Base-by-base conservation (phyloP, 2,888 invertebrate species). In the Sinotaia quadrata region DNA sequence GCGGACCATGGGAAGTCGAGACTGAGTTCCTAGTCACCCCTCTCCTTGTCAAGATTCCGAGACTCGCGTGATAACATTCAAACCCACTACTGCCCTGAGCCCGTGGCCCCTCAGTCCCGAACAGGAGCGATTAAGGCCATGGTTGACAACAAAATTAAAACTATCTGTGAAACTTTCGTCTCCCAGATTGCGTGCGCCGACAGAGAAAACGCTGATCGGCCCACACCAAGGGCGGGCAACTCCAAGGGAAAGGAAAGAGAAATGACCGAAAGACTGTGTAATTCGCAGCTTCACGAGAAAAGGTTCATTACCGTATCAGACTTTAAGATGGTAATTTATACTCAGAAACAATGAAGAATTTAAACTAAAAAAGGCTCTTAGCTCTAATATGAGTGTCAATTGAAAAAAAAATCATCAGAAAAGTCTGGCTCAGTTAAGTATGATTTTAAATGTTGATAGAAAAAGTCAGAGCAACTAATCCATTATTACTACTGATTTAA, bases 141-240 rank as follows among this genome's bases (percentile, higher is more conserved):
- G 60, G 69, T 65, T 69, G 69, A 69, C 69, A 69, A 69, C 69
- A 69, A 69, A 69, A 69, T 69, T 69, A 69, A 69, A 69, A 69
- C 69, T 69, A 69, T 69, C 69, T 69, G 58, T 58, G 59, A 58
- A 58, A 58, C 58, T 69, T 69, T 69, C 63, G 41, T 54, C 52
- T 29, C 27, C 33, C 54, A 37, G 52, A 36, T 65, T 56, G 65
- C 65, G 65, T 65, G 65, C 27, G 21, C 24, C 8, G 27, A 24
- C 21, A 24, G 54, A 24, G 54, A 8, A 8, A 15, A 54, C 24
- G 54, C 24, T 18, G 54, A 31, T 29, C 54, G 54, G 24, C 21
- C 29, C 29, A 29, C 54, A 54, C 29, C 31, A 54, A 54, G 27
- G n/a, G 12, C 54, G 24, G n/a, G 21, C 47, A 47, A 47, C 47